These are phyloP conservation scores for Caenorhabditis sp. DNA, from an alignment of 2,888 invertebrate species.

Conservation along the genomic window DNA sequence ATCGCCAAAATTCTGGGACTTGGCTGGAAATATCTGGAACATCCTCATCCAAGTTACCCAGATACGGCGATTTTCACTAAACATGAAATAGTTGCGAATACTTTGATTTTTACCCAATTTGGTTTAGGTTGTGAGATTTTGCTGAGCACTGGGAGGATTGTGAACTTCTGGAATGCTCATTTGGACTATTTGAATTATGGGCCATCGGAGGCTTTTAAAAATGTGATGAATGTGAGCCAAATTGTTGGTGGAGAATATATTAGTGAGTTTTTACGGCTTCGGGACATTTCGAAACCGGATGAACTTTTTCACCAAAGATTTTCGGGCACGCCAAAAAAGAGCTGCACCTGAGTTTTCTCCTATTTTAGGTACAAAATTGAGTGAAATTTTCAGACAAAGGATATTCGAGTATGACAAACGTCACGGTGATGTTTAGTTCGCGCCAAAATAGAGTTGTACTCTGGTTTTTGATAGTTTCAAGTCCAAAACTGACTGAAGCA, in stretches of 20 bases:
- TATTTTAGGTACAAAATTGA: too few species aligned
- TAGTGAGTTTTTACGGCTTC: too few species aligned
- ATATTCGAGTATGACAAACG: too few species aligned
- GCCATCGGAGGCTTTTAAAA: slow-evolving; percentile 65
- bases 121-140: slow-evolving; percentile 36
- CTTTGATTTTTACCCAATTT: slow-evolving; percentile 15
- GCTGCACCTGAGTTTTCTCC: too few species aligned
- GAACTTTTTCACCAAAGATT: too few species aligned
- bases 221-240: slow-evolving; percentile 51
- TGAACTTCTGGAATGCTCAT: slow-evolving; percentile 58
- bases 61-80: slow-evolving; percentile 57
- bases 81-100: slow-evolving; percentile 43
- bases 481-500: too few species aligned
- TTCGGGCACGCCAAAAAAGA: too few species aligned
- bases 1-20: slow-evolving; percentile 32
- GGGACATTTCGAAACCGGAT: too few species aligned
- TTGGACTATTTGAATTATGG: slow-evolving; percentile 61
- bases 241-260: slow-evolving; percentile 63
- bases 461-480: too few species aligned
- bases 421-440: too few species aligned
- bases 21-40: slow-evolving; percentile 32
- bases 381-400: too few species aligned
- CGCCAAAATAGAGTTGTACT: too few species aligned
- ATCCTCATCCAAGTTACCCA: slow-evolving; percentile 37
- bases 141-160: slow-evolving; percentile 13